Percentiles rank a stretch among this genome's conserved stretches.
These are phyloP conservation scores for Drosophila prolongata DNA, from an alignment of 2,888 invertebrate genomes.

Conservation along the genomic window DNA sequence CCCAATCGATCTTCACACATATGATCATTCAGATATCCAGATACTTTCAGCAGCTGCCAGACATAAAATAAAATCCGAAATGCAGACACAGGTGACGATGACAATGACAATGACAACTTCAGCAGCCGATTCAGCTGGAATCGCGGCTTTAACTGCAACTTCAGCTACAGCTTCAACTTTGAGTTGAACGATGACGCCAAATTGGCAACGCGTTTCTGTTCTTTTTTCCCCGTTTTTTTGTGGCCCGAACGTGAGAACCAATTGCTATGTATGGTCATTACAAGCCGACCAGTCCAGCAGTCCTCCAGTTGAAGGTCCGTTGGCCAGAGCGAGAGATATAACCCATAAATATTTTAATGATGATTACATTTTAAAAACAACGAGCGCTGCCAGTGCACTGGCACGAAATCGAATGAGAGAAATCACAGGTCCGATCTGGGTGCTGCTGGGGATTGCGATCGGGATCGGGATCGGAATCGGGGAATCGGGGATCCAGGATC, in stretches of 20 bases:
- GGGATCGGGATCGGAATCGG: not conserved
- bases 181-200: constrained; percentile 71
- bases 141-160: constrained; percentile 24
- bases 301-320: not conserved
- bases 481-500: not conserved
- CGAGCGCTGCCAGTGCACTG: constrained; percentile 24
- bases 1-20: constrained; percentile 7
- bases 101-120: constrained; percentile 46
- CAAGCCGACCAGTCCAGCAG: constrained; percentile 61
- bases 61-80: constrained; percentile 14
- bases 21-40: constrained; percentile 6
- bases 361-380: constrained; percentile 78
- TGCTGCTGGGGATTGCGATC: constrained; percentile 2
- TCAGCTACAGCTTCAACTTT: constrained; percentile 25
- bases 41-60: constrained; percentile 27
- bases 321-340: constrained; percentile 66
- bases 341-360: constrained; percentile 78
- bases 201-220: constrained; percentile 68
- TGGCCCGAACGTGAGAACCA: constrained; percentile 73
- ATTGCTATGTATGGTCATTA: constrained; percentile 79
- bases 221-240: constrained; percentile 14
- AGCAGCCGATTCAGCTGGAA: constrained; percentile 11
- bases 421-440: constrained; percentile 58
- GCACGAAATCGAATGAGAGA: constrained; percentile 51
- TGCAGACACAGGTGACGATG: constrained; percentile 45